Evolutionary conservation across 2,113 vertebrate species (phyloP), one percentile per base, ranked within the genome.

Genomic region (Chamaea fasciata): DNA sequence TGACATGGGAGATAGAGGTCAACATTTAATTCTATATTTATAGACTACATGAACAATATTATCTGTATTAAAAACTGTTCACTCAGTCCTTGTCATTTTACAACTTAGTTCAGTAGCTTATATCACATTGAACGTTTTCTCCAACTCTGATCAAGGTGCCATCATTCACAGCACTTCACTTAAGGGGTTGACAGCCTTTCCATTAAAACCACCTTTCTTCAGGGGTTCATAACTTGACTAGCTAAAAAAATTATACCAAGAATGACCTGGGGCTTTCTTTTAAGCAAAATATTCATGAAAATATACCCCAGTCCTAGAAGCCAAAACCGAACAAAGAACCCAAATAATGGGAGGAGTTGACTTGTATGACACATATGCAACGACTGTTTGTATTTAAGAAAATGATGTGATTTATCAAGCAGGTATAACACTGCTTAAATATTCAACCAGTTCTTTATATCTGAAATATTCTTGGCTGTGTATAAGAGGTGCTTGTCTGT

Each of bases 11-110:
- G 94, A 96, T 71, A 94, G 95, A 97, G 97, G 98, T 98, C 97
- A 98, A 96, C 97, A 96, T 97, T 98, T 98, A 98, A 97, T 98
- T 98, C 97, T 98, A 97, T 98, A 97, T 97, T 98, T 98, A 98
- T 97, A 97, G 98, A 98, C 97, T 97, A 85, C 96, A 95, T 42
- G 84, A 96, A 97, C 96, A 97, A 97, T 97, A 97, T 97, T 97
- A 97, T 98, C 96, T 97, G 96, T 97, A 96, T 98, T 97, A 97
- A 97, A 98, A 97, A 95, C 90, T 92, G 90, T 97, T 97, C 97
- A 92, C 97, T 98, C 97, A 94, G 97, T 97, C 97, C 97, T 97
- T 98, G 98, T 98, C 98, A 97, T 97, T 97, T 98, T 98, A 96
- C 95, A 95, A 83, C 89, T 56, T 77, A 74, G 94, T 97, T 97